Evolutionary conservation across 2,888 invertebrate species (phyloP).

Genomic region (Cephonodes hylas): DNA sequence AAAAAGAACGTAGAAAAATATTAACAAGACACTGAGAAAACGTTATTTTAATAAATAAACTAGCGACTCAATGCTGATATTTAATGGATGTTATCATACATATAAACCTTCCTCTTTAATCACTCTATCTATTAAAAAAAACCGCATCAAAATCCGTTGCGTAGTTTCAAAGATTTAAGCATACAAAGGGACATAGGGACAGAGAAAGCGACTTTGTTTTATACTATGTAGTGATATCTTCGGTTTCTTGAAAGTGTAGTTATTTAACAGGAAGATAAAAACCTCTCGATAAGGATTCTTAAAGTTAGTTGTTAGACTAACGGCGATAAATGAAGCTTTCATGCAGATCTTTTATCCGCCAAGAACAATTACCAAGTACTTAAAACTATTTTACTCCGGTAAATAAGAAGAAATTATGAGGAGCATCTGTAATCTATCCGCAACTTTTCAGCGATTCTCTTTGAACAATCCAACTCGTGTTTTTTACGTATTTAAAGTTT

Average conservation of each 20-base stretch:
- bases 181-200: no score
- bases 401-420: neutral
- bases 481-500: neutral
- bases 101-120: no score
- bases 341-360: neutral
- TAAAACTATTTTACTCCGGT: neutral
- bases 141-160: no score
- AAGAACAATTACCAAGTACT: neutral
- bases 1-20: no score
- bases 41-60: no score
- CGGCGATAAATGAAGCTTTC: neutral
- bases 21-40: no score
- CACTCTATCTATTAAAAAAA: no score
- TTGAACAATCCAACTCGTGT: neutral
- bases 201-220: no score
- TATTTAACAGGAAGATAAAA: neutral
- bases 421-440: neutral
- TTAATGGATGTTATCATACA: no score
- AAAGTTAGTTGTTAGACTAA: neutral
- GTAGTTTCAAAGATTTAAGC: no score
- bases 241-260: neutral
- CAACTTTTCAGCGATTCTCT: neutral
- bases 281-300: neutral
- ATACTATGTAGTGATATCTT: no score
- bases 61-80: no score